Evolutionary conservation across 2,888 invertebrate species (phyloP), one percentile per base, ranked within the genome.

Genomic region (Cetonia aurata): DNA sequence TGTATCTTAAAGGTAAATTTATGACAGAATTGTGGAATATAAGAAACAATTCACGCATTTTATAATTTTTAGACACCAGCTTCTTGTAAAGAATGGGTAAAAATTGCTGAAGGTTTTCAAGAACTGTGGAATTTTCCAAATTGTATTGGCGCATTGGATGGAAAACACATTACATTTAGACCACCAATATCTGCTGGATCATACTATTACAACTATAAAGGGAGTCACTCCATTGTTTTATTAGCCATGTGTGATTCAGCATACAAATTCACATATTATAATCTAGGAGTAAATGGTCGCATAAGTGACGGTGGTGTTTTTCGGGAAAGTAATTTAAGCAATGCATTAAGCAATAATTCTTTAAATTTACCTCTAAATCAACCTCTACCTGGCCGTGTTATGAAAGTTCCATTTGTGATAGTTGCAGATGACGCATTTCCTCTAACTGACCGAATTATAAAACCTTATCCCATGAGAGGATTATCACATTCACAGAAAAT

Each of bases 231-330:
- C 37, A 71, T 76, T 41, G 74, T 76, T 17, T 60, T 76, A 41
- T 17, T 76, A 69, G 75, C 72, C 15, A 46, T 74, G 10, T 74
- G 71, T 10, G 75, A 75, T 68, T 71, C 75, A 3, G 41, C 71
- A 48, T 75, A 74, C 52, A 67, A 67, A 57, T 76, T 77, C 71
- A 71, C 66, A 48, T 73, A 72, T 52, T 60, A 72, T 15, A 76
- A 77, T 73, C 56, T 59, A n/a, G 69, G 69, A 25, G 41, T 59
- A 13, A 60, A 69, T 73, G 79, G 78, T n/a, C 65, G 78, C 59
- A 60, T 77, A 48, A 76, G 75, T 56, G 79, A 79, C 77, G 77
- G 76, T 17, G 74, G 75, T 48, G 75, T 78, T 10, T 77, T 75
- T 70, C 48, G 74, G 52, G 67, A 78, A 55, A 71, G 74, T n/a